Conservation (phyloP, 1,140 invertebrate species). For the Neodiprion fabricii region DNA sequence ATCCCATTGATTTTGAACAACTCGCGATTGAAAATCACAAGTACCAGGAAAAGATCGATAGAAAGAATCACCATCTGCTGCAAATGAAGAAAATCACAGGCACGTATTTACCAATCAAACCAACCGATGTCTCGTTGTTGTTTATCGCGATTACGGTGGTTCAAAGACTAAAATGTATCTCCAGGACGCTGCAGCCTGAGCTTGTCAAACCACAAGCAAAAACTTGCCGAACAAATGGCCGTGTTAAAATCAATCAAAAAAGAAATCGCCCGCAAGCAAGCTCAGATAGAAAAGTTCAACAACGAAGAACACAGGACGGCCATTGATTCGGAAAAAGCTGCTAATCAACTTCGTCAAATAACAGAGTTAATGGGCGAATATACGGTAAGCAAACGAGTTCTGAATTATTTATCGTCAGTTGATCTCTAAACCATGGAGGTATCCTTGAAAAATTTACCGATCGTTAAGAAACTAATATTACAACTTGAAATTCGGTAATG, state of each 20-base stretch:
- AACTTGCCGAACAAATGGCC: slow-evolving; percentile 53
- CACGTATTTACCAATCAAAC: slow-evolving; percentile 21
- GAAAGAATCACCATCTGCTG: slow-evolving; percentile 55
- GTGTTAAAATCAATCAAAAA: slow-evolving; percentile 50
- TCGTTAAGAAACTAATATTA: no score
- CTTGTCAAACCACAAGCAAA: slow-evolving; percentile 58
- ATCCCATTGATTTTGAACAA: slow-evolving; percentile 64
- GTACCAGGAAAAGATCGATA: slow-evolving; percentile 54
- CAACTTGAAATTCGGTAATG: no score
- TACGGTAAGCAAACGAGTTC: slow-evolving; percentile 31
- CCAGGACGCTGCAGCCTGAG: slow-evolving; percentile 46
- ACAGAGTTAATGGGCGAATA: slow-evolving; percentile 50
- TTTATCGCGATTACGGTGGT: background rate
- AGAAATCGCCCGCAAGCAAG: slow-evolving; percentile 33
- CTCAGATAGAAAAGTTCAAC: slow-evolving; percentile 34
- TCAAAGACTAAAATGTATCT: slow-evolving; percentile 15
- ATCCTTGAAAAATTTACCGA: background rate
- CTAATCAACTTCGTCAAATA: slow-evolving; percentile 47
- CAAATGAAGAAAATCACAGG: slow-evolving; percentile 62
- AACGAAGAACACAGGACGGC: slow-evolving; percentile 30
- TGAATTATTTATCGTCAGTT: background rate
- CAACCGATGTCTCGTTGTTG: background rate
- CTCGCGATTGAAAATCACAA: slow-evolving; percentile 63
- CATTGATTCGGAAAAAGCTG: slow-evolving; percentile 45
- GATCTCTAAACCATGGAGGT: background rate